Evolutionary conservation across 1,140 invertebrate genomes (phyloP), one percentile per base, ranked within the genome.

Genomic region (Drosophila eugracilis): DNA sequence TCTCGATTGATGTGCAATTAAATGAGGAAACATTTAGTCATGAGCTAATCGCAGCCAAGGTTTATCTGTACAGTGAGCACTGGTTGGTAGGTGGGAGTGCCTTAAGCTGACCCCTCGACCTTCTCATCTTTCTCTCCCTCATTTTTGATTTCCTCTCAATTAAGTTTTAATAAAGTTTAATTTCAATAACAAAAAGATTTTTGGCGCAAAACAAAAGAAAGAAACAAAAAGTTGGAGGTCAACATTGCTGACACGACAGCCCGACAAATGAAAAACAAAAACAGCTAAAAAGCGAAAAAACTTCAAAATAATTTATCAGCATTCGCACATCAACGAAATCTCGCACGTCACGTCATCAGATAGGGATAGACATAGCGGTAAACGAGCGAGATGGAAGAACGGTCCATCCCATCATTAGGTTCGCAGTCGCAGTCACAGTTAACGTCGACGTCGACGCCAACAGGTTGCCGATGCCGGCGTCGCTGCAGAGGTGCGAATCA

Each of bases 141-240:
- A 45, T 24, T 21, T 22, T 63, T 71, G 78, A 62, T 65, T 65
- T 65, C 60, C 60, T 57, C 54, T 69, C 74, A 88, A 86, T 86
- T 86, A 78, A 72, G 80, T 72, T 83, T 88, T 71, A 78, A 74
- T 88, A 71, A 86, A 86, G 66, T 72, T 78, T 88, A 75, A 81
- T 78, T 86, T 81, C 54, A 78, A 75, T 72, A 72, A 62, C 62
- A 75, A 71, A 75, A 53, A 71, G 65, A 71, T 85, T 86, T 75
- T 53, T 66, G 49, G 14, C 47, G 44, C 44, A 47, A 28, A 15
- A 30, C 5, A 26, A 45, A 28, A 17, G 17, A 45, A 45, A 42
- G 45, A 57, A 63, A 24, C 26, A 10, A 15, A 47, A 47, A 28
- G 42, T 45, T 26, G 45, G 37, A 70, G 30, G 67, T 75, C 50